Conservation (phyloP, 2,888 invertebrate genomes). For the Coelopa pilipes region DNA sequence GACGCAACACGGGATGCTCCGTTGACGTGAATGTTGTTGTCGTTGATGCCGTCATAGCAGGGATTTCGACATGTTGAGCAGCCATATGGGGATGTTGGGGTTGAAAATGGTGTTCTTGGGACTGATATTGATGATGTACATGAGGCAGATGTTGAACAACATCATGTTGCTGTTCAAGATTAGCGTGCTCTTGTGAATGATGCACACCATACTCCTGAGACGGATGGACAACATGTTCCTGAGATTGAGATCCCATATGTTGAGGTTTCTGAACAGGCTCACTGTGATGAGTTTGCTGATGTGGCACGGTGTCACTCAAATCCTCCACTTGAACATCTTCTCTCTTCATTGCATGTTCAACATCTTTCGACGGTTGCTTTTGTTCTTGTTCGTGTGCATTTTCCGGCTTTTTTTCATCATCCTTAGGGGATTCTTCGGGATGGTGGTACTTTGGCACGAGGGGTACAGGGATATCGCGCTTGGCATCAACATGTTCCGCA, state of each 20-base stretch:
- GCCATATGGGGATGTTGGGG: neutral
- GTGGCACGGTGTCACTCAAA: constrained; percentile 16
- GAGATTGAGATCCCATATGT: too few relatives aligned
- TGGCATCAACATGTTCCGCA: constrained; percentile 36
- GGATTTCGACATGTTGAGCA: neutral
- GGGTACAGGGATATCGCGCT: constrained; percentile 62
- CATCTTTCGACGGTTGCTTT: constrained; percentile 26
- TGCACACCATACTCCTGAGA: neutral
- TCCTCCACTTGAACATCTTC: constrained; percentile 37
- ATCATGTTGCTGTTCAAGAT: neutral
- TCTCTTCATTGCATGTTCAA: constrained; percentile 20
- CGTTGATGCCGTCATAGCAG: neutral
- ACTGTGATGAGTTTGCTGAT: too few relatives aligned
- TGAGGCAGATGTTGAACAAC: neutral
- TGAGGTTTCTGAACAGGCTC: too few relatives aligned
- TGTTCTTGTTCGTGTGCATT: constrained; percentile 3
- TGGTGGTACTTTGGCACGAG: constrained; percentile 51
- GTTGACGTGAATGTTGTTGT: constrained; percentile 29
- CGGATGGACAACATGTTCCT: neutral
- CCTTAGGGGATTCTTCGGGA: constrained; percentile 43
- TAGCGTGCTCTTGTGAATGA: neutral
- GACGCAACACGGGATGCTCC: constrained; percentile 46
- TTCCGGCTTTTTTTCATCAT: constrained; percentile 26
- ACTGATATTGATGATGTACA: constrained; percentile 1
- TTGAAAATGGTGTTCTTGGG: neutral